Base-by-base conservation (phyloP, 1,140 invertebrate species). In the Drosophila subobscura region DNA sequence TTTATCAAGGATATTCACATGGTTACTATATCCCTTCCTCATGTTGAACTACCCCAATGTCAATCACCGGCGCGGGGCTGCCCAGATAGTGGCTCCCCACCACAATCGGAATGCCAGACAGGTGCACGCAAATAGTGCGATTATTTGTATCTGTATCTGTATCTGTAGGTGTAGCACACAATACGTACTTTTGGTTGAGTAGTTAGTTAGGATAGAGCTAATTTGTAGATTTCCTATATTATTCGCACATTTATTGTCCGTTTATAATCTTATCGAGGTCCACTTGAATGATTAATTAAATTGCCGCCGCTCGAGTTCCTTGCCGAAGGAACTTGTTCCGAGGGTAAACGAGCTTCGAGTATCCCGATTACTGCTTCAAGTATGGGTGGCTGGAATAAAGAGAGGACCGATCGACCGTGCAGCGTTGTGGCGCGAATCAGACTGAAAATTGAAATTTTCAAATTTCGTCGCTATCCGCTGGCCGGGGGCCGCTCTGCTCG, bases 361-460 rank as follows among this genome's bases (percentile, higher is more conserved):
- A 20, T 56, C 25, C 54, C 54, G 61, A 41, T 29, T 20, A 1
- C 16, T 1, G 16, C 16, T 0, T 20, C 16, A 20, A 20, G 16
- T 20, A 20, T 20, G 16, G 16, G 16, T 20, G 16, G 16, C 0
- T 10, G 29, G 12, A 22, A 44, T 22, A 46, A 29, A 44, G 47
- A 49, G 46, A 7, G 16, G 27, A 57, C 47, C 58, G 51, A 78
- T 65, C 33, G 33, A 37, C 77, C 74, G 74, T 70, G 41, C 61
- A 27, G 74, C 67, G 72, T 56, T 52, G 74, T 61, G 70, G 77
- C 83, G 65, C 78, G 51, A 75, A 59, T 74, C 29, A 67, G 81
- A 86, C 81, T 86, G 83, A 77, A 61, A 49, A 51, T 50, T 75
- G 27, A 22, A 75, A 59, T 66, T 40, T 74, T 44, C 20, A 59